Evolutionary conservation across 2,797 vertebrate species (phyloP).

Genomic region (Cossypha dichroa): DNA sequence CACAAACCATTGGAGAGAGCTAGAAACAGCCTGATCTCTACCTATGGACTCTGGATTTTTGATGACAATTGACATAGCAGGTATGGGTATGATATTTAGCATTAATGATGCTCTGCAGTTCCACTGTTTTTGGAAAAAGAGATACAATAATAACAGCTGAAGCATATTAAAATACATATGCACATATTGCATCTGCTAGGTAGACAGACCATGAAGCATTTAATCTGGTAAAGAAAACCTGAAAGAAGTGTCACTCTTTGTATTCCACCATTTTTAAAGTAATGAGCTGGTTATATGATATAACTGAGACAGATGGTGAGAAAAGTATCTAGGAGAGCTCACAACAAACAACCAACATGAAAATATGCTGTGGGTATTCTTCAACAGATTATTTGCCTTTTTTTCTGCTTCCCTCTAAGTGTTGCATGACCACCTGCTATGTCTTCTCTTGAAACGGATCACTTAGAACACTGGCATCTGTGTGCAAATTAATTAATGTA

Average conservation of each 20-base stretch:
- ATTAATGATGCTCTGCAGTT: neutral
- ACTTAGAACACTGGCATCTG: neutral
- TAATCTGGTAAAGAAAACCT: neutral
- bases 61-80: neutral
- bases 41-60: neutral
- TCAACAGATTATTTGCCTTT: neutral
- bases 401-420: neutral
- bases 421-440: neutral
- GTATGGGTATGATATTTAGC: neutral
- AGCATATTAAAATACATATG: neutral
- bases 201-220: neutral
- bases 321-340: neutral
- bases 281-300: neutral
- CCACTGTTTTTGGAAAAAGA: neutral
- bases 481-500: neutral
- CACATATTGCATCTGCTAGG: neutral
- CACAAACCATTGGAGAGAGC: neutral
- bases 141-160: neutral
- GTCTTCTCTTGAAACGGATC: neutral
- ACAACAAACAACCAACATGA: neutral
- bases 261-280: neutral
- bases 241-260: neutral
- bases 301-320: neutral
- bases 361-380: neutral
- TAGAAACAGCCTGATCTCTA: neutral